Percentiles rank a stretch among this genome's conserved stretches.
These are phyloP conservation scores for Achatina immaculata DNA, from an alignment of 1,140 invertebrate species.

Conservation along the genomic window DNA sequence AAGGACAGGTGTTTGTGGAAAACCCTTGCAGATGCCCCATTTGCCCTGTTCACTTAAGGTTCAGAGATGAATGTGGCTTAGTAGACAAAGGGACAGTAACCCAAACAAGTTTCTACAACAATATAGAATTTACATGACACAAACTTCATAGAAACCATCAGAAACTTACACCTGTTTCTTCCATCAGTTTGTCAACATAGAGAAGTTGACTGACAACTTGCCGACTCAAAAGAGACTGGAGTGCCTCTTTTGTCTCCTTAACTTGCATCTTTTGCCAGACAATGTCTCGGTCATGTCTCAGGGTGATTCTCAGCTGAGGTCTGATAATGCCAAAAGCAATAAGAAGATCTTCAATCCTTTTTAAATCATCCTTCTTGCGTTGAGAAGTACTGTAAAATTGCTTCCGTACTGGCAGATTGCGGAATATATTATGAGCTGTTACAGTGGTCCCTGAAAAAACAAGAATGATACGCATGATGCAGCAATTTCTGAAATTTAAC, in stretches of 20 bases:
- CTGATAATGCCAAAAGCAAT: constrained; percentile 75
- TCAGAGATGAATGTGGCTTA: too few relatives aligned
- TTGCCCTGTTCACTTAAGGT: too few relatives aligned
- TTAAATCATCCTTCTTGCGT: constrained; percentile 75
- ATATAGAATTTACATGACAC: too few relatives aligned
- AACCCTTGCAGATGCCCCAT: too few relatives aligned
- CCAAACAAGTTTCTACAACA: too few relatives aligned
- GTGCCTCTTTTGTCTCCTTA: constrained; percentile 69
- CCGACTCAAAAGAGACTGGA: constrained; percentile 72
- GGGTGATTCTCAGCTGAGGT: constrained; percentile 72
- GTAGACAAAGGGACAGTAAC: too few relatives aligned
- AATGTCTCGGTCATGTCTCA: constrained; percentile 74
- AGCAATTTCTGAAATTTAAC: neutral
- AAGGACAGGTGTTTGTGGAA: too few relatives aligned
- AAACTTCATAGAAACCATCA: too few relatives aligned
- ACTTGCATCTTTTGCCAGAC: constrained; percentile 75
- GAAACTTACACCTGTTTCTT: neutral
- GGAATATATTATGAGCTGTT: constrained; percentile 75
- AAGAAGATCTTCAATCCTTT: constrained; percentile 75
- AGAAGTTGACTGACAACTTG: constrained; percentile 71
- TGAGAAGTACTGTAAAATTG: constrained; percentile 74
- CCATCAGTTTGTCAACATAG: constrained; percentile 57
- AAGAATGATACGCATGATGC: too few relatives aligned
- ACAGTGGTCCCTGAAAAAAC: constrained; percentile 76
- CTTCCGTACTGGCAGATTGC: constrained; percentile 76